These are phyloP conservation scores for Strigamia maritima DNA, from an alignment of 2,888 invertebrate species.

Conservation along the genomic window DNA sequence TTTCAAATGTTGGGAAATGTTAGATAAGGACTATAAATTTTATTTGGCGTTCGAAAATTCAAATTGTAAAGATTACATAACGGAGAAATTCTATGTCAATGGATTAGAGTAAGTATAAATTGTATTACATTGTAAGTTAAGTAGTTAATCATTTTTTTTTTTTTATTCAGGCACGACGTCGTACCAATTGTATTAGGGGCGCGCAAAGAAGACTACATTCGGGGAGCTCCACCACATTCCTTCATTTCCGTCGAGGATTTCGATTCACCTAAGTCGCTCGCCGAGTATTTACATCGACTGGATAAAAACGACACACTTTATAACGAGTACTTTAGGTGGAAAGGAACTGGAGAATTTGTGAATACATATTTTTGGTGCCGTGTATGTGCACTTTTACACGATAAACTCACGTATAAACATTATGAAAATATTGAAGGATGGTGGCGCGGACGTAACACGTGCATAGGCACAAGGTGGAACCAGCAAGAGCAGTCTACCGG, in stretches of 20 bases:
- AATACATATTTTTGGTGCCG: conserved; percentile 94
- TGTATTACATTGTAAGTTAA: too few relatives aligned
- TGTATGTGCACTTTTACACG: conserved; percentile 79
- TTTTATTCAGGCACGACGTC: conserved; percentile 68
- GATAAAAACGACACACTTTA: conserved; percentile 85
- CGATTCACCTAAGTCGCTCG: conserved; percentile 77
- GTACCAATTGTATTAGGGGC: conserved; percentile 96
- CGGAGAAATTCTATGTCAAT: conserved; percentile 95
- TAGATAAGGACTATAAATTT: conserved; percentile 91
- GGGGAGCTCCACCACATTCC: conserved; percentile 81
- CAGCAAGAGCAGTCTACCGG: too few relatives aligned
- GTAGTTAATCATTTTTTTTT: conserved; percentile 42
- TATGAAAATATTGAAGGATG: conserved; percentile 84
- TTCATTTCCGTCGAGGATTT: conserved; percentile 97
- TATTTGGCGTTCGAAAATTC: conserved; percentile 97
- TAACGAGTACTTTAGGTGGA: conserved; percentile 92
- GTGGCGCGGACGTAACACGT: conserved; percentile 81
- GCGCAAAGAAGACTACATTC: conserved; percentile 82
- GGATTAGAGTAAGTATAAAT: conserved; percentile 71
- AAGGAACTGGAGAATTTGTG: conserved; percentile 91
- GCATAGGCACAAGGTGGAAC: conserved; percentile 50
- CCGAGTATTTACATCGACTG: conserved; percentile 76
- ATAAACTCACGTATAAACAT: conserved; percentile 45
- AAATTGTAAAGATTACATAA: conserved; percentile 92
- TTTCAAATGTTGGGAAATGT: conserved; percentile 81